phyloP scores from a whole-genome alignment of 35 echinoderm and acorn worm genomes.

The Acanthaster planci region DNA sequence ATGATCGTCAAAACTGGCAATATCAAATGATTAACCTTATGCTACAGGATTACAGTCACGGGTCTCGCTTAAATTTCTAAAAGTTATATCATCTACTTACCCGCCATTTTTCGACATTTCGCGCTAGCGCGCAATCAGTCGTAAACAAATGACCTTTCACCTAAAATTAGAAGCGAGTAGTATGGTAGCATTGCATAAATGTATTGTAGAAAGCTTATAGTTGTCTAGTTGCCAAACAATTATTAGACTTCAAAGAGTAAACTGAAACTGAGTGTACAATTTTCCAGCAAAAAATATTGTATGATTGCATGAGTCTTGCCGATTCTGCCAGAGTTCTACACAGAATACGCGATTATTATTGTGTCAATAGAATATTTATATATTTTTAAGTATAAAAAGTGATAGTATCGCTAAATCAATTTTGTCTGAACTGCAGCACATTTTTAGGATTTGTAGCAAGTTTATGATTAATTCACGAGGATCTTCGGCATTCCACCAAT shows the following conservation, averaged over 20 bases:
- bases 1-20: neutral
- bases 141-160: neutral
- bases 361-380: no score
- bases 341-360: no score
- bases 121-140: conserved; percentile 16
- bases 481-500: conserved; percentile 20
- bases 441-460: neutral
- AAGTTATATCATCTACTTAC: conserved; percentile 47
- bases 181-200: neutral
- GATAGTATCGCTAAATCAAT: no score
- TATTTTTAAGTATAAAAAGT: no score
- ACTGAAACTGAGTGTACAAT: no score
- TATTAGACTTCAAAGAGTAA: conserved; percentile 22
- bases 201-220: neutral
- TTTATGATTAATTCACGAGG: conserved; percentile 10
- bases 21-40: no score
- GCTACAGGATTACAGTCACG: no score
- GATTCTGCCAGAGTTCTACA: no score
- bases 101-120: conserved; percentile 63
- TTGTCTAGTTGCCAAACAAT: neutral
- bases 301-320: no score
- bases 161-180: neutral
- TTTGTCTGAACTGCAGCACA: no score
- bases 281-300: no score
- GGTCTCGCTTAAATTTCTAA: no score